Percentiles rank a stretch among this genome's conserved stretches.
These are phyloP conservation scores for Vesta saturnalis DNA, from an alignment of 2,888 invertebrate species.

Conservation along the genomic window DNA sequence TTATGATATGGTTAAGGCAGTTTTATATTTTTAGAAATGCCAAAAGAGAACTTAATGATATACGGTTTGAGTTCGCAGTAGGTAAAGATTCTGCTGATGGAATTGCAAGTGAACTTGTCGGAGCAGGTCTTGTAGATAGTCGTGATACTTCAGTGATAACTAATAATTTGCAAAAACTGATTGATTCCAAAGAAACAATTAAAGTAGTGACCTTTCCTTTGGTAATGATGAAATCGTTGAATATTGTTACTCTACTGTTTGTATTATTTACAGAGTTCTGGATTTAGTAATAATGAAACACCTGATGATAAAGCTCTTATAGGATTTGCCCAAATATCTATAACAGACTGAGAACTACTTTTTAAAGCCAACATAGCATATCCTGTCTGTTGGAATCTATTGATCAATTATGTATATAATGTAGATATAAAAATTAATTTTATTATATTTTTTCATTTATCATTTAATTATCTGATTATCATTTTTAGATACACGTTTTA, in stretches of 20 bases:
- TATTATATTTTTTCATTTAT: slow-evolving; percentile 15
- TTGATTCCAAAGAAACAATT: slow-evolving; percentile 74
- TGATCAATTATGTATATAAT: slow-evolving; percentile 33
- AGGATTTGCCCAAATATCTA: slow-evolving; percentile 97
- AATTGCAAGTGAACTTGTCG: slow-evolving; percentile 92
- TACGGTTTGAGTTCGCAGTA: slow-evolving; percentile 94
- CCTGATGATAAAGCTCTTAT: slow-evolving; percentile 95
- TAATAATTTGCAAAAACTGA: slow-evolving; percentile 88
- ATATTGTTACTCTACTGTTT: background rate
- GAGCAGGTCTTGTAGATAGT: slow-evolving; percentile 93
- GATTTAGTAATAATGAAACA: slow-evolving; percentile 77
- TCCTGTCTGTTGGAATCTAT: slow-evolving; percentile 33
- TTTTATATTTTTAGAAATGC: slow-evolving; percentile 73
- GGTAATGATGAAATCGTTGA: slow-evolving; percentile 63
- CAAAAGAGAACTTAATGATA: slow-evolving; percentile 93
- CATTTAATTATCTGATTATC: slow-evolving; percentile 6
- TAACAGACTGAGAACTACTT: slow-evolving; percentile 74
- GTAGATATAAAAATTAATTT: slow-evolving; percentile 24
- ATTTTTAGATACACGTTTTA: background rate
- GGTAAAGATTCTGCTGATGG: slow-evolving; percentile 92
- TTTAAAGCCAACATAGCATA: slow-evolving; percentile 21
- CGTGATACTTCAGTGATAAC: slow-evolving; percentile 94
- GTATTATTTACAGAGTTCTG: slow-evolving; percentile 68
- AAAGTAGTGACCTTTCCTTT: slow-evolving; percentile 90
- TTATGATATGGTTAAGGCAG: background rate